Evolutionary conservation across 2,797 vertebrate genomes (phyloP).

Genomic region (Phataginus tricuspis): DNA sequence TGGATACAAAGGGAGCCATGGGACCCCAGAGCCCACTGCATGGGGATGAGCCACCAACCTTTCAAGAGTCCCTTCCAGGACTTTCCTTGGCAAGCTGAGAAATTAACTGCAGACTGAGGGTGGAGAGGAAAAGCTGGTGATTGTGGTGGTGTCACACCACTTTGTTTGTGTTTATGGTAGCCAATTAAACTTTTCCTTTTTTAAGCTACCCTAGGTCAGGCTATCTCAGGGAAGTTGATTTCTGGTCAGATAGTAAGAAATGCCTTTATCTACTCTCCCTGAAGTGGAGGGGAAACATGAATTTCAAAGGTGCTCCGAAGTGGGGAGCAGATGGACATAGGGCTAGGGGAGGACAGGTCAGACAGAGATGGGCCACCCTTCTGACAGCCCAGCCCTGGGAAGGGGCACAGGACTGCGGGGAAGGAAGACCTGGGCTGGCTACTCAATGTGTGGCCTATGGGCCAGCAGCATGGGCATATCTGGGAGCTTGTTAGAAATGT

Average conservation of each 20-base stretch:
- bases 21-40: background rate
- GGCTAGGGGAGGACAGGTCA: background rate
- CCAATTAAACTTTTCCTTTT: conserved; percentile 49
- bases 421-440: background rate
- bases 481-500: background rate
- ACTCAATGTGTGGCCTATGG: rapidly evolving
- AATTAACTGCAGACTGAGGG: background rate
- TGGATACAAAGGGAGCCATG: background rate
- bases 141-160: background rate
- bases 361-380: background rate
- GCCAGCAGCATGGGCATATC: background rate
- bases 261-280: background rate
- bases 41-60: background rate
- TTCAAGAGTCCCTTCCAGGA: background rate
- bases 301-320: background rate
- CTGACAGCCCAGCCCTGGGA: rapidly evolving
- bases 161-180: conserved; percentile 66
- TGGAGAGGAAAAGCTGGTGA: background rate
- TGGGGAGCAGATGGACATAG: background rate
- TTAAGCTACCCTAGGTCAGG: background rate
- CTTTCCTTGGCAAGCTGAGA: background rate
- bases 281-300: background rate
- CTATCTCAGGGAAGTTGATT: background rate
- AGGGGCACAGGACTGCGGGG: rapidly evolving
- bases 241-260: conserved; percentile 47